Base-by-base conservation (phyloP, 1,140 invertebrate genomes). In the Zeugodacus cucurbitae region DNA sequence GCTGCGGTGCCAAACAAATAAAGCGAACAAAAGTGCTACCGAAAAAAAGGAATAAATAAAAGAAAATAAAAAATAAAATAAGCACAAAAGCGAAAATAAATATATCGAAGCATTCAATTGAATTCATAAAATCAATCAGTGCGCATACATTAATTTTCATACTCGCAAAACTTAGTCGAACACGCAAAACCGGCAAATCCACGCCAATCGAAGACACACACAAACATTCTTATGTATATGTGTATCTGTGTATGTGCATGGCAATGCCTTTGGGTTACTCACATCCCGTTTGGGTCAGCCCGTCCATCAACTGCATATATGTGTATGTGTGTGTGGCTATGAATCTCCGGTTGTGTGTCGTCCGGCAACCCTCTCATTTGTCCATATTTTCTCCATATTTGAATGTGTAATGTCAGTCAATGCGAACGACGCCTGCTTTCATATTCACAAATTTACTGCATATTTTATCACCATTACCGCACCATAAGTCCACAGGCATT, bases 111-210 rank as follows among this genome's bases (percentile, higher is more conserved):
- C 41, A 82, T 82, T 82, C 74, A 82, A 82, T 82, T 82, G 74
- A 82, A 88, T 78, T 78, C 70, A 70, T 87, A 87, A 86, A 67
- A 86, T 88, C 88, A 88, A 88, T 86, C 74, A 82, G 41, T 82
- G 74, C 26, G 41, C 74, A 48, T 48, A 82, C 74, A 82, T 82
- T 82, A 41, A 82, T 82, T 82, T 82, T 88, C 88, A 88, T 78
- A 57, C 70, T 87, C 86, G 26, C 37, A 67, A 34, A n/a, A 48
- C n/a, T 82, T 82, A 48, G 41, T 11, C 54, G 85, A 26, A 41
- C 26, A 87, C 32, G 54, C 26, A 41, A 41, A 64, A 6, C 22
- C 59, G 6, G 11, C 22, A n/a, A 70, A 70, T 1, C 34, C 41
- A 32, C 41, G 54, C 22, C 32, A 5, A 17, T 17, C 44, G 54